These are phyloP conservation scores for Muscina levida DNA, from an alignment of 2,888 invertebrate genomes.

Conservation along the genomic window DNA sequence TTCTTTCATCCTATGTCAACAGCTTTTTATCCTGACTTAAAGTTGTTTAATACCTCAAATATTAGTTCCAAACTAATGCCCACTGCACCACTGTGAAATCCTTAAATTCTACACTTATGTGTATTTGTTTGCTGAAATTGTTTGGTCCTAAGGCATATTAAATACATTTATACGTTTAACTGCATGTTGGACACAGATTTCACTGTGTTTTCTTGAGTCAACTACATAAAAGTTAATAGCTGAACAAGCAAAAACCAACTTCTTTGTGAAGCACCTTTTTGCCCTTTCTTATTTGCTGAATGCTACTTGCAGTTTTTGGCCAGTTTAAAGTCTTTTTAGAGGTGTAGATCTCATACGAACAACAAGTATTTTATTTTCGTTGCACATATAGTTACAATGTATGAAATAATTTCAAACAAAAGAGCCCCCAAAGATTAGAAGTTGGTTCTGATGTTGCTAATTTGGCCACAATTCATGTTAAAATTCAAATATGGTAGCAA, in stretches of 20 bases:
- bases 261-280: neutral
- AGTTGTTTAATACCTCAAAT: no score
- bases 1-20: no score
- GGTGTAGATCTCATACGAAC: slow-evolving; percentile 17
- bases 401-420: neutral
- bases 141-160: neutral
- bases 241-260: slow-evolving; percentile 1
- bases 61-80: no score
- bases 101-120: no score
- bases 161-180: neutral
- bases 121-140: neutral
- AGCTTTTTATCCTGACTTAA: no score
- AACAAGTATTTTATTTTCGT: neutral
- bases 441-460: neutral
- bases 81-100: no score
- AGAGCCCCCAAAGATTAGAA: neutral
- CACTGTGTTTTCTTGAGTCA: neutral
- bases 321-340: slow-evolving; percentile 11
- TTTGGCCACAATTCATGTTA: no score
- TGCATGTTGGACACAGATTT: neutral
- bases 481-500: no score
- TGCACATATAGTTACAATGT: neutral
- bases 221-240: neutral
- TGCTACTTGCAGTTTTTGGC: slow-evolving; percentile 16
- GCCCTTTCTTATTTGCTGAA: neutral